phyloP scores from a whole-genome alignment of 2,113 vertebrate genomes.

The Festucalex cinctus region DNA sequence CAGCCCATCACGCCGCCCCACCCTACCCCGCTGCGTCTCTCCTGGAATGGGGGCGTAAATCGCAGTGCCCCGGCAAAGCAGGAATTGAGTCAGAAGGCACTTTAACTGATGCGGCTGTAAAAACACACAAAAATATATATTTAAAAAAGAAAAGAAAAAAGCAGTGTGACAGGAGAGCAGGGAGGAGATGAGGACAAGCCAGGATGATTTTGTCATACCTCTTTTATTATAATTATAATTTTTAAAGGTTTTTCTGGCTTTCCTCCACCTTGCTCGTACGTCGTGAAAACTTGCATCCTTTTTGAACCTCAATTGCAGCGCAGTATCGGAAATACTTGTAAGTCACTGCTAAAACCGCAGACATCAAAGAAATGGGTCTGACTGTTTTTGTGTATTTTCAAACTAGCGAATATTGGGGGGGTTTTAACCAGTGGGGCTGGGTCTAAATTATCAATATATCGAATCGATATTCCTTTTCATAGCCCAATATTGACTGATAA shows the following conservation, averaged over 20 bases:
- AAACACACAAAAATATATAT: slow-evolving; percentile 48
- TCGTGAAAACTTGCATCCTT: background rate
- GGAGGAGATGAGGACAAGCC: background rate
- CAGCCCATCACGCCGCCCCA: slow-evolving; percentile 16
- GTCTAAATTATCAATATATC: no score
- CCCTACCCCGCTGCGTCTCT: background rate
- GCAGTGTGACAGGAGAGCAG: background rate
- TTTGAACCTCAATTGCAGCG: background rate
- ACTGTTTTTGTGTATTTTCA: no score
- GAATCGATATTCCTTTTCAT: no score
- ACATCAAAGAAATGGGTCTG: no score
- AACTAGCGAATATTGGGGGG: no score
- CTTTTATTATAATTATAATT: background rate
- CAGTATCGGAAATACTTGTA: background rate
- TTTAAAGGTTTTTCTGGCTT: background rate
- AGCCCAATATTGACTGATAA: no score
- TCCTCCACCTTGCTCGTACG: background rate
- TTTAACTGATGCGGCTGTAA: slow-evolving; percentile 52
- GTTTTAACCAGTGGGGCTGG: no score
- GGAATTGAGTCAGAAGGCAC: slow-evolving; percentile 51
- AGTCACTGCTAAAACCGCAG: background rate
- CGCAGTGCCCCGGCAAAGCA: slow-evolving; percentile 40
- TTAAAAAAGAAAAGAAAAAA: slow-evolving; percentile 33
- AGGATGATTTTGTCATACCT: no score
- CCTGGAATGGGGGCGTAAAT: slow-evolving; percentile 60